Percentiles rank a stretch among this genome's conserved stretches.
phyloP scores from a whole-genome alignment of 2,888 invertebrate species.

The Torymus texanus region DNA sequence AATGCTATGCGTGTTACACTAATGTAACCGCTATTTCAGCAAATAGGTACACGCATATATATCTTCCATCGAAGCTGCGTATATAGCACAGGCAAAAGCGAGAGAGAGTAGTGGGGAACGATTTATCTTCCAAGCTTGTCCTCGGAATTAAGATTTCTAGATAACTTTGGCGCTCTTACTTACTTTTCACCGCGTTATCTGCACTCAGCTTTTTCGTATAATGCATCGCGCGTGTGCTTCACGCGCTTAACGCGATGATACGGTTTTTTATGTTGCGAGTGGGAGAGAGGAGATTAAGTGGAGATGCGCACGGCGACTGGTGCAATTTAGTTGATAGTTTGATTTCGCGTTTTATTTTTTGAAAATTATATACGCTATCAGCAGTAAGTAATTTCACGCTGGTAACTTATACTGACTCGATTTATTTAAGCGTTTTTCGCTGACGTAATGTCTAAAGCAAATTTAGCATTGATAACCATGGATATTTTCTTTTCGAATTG shows the following conservation, averaged over 20 bases:
- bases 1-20: slow-evolving; percentile 51
- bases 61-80: slow-evolving; percentile 50
- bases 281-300: background rate
- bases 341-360: background rate
- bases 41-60: slow-evolving; percentile 51
- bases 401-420: too few relatives aligned
- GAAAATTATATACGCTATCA: slow-evolving; percentile 3
- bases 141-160: slow-evolving; percentile 55
- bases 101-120: slow-evolving; percentile 9
- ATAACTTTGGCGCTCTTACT: slow-evolving; percentile 50
- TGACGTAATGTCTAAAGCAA: too few relatives aligned
- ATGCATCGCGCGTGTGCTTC: slow-evolving; percentile 15
- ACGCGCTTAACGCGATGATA: slow-evolving; percentile 18
- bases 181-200: slow-evolving; percentile 11
- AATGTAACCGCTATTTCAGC: slow-evolving; percentile 59
- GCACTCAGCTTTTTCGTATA: slow-evolving; percentile 2
- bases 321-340: background rate
- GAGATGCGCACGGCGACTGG: background rate
- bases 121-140: slow-evolving; percentile 54
- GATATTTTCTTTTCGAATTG: too few relatives aligned
- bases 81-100: too few relatives aligned
- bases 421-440: too few relatives aligned
- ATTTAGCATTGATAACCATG: too few relatives aligned
- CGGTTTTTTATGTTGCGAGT: slow-evolving; percentile 7
- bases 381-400: too few relatives aligned